Base-by-base conservation (phyloP, 2,888 invertebrate species). In the Neoitamus cyanurus region DNA sequence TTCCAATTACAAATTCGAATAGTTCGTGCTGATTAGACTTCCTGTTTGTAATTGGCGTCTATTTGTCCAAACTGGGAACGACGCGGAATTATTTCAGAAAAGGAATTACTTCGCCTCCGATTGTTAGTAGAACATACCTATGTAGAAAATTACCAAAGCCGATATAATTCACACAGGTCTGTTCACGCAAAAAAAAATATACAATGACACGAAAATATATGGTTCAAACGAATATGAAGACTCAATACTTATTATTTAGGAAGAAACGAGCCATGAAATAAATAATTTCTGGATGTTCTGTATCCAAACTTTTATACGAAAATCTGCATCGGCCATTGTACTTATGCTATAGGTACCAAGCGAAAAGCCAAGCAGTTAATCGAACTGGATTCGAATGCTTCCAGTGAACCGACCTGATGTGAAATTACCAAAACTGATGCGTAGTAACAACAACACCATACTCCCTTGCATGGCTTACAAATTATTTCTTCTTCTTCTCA, bases 401-500 rank as follows among this genome's bases (percentile, higher is more conserved):
- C 58, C 20, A 25, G 58, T 58, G 58, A 58, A 58, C 58, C 15
- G 58, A 25, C 58, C 25, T 58, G 58, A 58, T 58, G 58, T 58
- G 58, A 58, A 20, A 58, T 20, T 15, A 58, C 9, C 20, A 58
- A 58, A 9, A 58, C 25, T 58, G 25, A 20, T 3, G 9, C 6
- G 25, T 58, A 58, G 58, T n/a, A 42, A 15, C 58, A 30, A 77
- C 77, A 80, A 80, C 80, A 80, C 20, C 15, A 80, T 25, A 80
- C 80, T 80, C 3, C n/a, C 9, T 73, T 84, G 84, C 84, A 84
- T 84, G 84, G 84, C 84, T 82, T 84, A 34, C 58, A 13, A 31
- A 34, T 42, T 42, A 42, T 69, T 69, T 69, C 70, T 42, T 70
- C 37, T 68, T 75, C 36, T 46, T 73, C 48, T 46, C 13, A 69